These are phyloP conservation scores for Parnassius orleans DNA, from an alignment of 2,888 invertebrate genomes.

Conservation along the genomic window DNA sequence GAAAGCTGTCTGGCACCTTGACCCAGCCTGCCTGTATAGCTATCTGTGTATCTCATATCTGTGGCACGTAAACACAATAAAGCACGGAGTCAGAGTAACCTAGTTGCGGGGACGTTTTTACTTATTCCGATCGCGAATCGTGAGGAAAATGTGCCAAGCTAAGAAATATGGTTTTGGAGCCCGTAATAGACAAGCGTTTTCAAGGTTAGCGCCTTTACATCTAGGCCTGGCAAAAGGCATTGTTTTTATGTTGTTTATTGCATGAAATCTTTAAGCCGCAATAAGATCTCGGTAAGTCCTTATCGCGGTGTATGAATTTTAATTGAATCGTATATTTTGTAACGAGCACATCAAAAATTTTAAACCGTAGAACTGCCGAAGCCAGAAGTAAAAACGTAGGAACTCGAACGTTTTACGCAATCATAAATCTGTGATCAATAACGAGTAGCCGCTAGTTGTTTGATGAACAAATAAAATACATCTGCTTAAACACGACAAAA, in stretches of 20 bases:
- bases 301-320: too few relatives aligned
- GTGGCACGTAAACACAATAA: conserved; percentile 78
- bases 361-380: neutral
- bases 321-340: too few relatives aligned
- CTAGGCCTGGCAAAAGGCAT: neutral
- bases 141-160: conserved; percentile 39
- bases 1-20: conserved; percentile 77
- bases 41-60: conserved; percentile 67
- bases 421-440: conserved; percentile 45
- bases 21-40: conserved; percentile 55
- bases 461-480: conserved; percentile 52
- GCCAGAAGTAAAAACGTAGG: neutral
- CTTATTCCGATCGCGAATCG: conserved; percentile 57
- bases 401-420: conserved; percentile 48
- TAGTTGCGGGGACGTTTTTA: conserved; percentile 61
- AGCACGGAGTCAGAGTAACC: conserved; percentile 70
- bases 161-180: conserved; percentile 25
- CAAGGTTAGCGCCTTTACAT: conserved; percentile 22
- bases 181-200: conserved; percentile 12
- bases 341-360: too few relatives aligned
- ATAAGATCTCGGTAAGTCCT: too few relatives aligned
- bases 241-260: too few relatives aligned
- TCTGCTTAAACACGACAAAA: conserved; percentile 47
- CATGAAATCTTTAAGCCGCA: too few relatives aligned
- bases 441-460: conserved; percentile 1